phyloP scores from a whole-genome alignment of 2,797 vertebrate species.

The Bucorvus abyssinicus region DNA sequence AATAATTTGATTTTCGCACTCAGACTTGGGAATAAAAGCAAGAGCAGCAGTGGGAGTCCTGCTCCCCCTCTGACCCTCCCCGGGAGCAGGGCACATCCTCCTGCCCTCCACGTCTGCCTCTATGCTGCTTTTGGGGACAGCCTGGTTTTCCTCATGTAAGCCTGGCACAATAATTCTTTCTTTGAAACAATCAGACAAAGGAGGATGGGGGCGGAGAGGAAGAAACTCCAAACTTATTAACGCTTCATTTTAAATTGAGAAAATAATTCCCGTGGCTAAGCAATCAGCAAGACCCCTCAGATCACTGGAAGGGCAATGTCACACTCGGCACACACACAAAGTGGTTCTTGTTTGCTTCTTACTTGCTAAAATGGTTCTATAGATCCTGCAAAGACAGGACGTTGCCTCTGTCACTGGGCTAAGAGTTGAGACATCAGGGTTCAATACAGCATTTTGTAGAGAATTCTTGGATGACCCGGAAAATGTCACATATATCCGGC shows the following conservation, averaged over 20 bases:
- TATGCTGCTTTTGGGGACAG: neutral
- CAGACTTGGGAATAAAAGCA: neutral
- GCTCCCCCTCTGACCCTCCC: neutral
- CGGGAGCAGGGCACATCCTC: neutral
- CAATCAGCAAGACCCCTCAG: neutral
- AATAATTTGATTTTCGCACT: neutral
- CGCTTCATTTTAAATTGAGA: neutral
- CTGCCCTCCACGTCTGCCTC: neutral
- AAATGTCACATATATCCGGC: neutral
- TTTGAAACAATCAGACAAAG: neutral
- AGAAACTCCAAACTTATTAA: slow-evolving; percentile 14
- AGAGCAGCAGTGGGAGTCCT: neutral
- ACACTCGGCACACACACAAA: neutral
- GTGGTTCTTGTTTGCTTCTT: slow-evolving; percentile 13
- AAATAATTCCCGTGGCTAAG: slow-evolving; percentile 4
- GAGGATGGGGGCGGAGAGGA: slow-evolving; percentile 3
- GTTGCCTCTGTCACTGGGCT: neutral
- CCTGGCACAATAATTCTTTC: slow-evolving; percentile 48
- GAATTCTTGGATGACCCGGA: slow-evolving; percentile 18
- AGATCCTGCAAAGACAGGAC: neutral
- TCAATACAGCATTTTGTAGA: neutral
- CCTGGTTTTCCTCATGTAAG: neutral
- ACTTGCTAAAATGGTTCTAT: slow-evolving; percentile 18
- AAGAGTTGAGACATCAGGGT: neutral
- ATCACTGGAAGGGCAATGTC: slow-evolving; percentile 8